Evolutionary conservation across 1,140 invertebrate genomes (phyloP), one percentile per base, ranked within the genome.

Genomic region (Zaprionus africanus): DNA sequence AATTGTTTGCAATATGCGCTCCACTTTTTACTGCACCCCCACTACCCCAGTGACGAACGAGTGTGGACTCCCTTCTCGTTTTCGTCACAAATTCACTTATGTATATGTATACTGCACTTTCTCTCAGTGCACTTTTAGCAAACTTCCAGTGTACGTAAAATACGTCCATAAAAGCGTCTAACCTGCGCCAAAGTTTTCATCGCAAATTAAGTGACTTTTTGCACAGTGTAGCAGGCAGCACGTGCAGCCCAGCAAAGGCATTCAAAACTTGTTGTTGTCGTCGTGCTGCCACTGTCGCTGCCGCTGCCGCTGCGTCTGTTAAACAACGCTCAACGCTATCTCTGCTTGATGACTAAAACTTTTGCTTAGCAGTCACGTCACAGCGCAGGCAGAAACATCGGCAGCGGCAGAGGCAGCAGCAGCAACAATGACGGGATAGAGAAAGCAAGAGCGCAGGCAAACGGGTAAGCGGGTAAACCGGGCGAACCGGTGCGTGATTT

Each of bases 261-360:
- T 57, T 46, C 9, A 22, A 5, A 12, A 17, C 17, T 34, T 58
- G 56, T 58, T 31, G 26, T 31, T 46, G 36, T 46, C 19, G 17
- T 34, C 28, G 54, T 56, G 54, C 28, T 34, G 24, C 26, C 28
- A 15, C 19, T 66, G 59, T n/a, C 22, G 58, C 56, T 36, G 56
- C n/a, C n/a, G 26, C 17, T 9, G 31, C 31, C 49, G 53, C 58
- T 34, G 53, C 43, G 66, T 65, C 78, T 82, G 76, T 86, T 86
- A 74, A 86, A 79, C 83, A 86, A 86, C 79, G 80, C 68, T 83
- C 80, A 70, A 70, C 77, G 84, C 78, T 87, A 87, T 84, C 85
- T 83, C 84, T 79, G 74, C 74, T 88, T 84, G 84, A 87, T 88
- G 84, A 88, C 77, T 81, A 84, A 79, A 88, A 68, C 78, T 88